Base-by-base conservation (phyloP, 2,888 invertebrate genomes). In the Branchellion lobata region DNA sequence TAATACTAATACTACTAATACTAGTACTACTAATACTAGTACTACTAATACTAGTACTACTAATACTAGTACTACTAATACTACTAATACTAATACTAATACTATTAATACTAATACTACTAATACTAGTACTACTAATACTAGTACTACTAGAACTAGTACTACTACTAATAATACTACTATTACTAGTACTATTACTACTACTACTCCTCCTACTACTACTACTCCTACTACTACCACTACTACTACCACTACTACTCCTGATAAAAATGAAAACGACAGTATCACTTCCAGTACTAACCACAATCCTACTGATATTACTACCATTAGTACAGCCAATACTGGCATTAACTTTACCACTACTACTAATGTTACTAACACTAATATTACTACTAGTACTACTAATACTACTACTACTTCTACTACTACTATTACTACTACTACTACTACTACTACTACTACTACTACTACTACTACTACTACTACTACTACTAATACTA, bases 171-270 rank as follows among this genome's bases (percentile, higher is more conserved):
- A 5, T 29, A 65, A 5, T 65, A 65, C 65, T 65, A 65, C 65
- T 65, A 65, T 21, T 65, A 29, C 65, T 65, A 65, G 8, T 65
- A 27, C 65, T 65, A 65, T 21, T 27, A 65, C 65, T n/a, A 65
- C 65, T 65, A 40, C 40, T 40, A 40, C 40, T 40, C 5, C 40
- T 40, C n/a, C n/a, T 65, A 27, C 65, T 65, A 65, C 65, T 29
- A 65, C 65, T 29, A 65, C 65, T 65, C 3, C 65, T 65, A 65
- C 65, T 65, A 65, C 65, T 65, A 29, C 65, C 21, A 65, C 65
- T 65, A 27, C 65, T 65, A 65, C 65, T 27, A 65, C 65, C 8
- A 65, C 65, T 65, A 40, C 40, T 40, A 40, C 40, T 40, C 5
- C 40, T 40, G n/a, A n/a, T n/a, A n/a, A n/a, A n/a, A n/a, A n/a